Base-by-base conservation (phyloP, 2,888 invertebrate species). In the Acrobasis repandana region DNA sequence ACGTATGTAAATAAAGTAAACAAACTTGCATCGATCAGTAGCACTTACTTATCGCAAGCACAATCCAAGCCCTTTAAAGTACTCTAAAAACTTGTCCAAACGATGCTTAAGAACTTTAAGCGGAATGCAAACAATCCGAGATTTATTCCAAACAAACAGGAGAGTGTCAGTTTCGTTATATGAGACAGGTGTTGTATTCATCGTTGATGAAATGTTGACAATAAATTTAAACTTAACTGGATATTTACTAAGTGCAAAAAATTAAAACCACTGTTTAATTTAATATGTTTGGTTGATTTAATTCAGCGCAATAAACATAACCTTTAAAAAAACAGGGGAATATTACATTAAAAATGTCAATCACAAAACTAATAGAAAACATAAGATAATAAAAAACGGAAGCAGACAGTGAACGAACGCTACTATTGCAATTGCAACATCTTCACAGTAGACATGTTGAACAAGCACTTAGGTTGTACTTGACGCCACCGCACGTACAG, bases 401-500 rank as follows among this genome's bases (percentile, higher is more conserved):
- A 61, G 61, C 54, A 43, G 62, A 36, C 61, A 50, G 65, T 61
- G 61, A 65, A 62, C 64, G 61, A 63, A 59, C 59, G 61, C 63
- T 61, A 64, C 66, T 68, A 69, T 70, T 68, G 76, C 77, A 70
- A 77, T 70, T 67, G 76, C 76, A 70, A 77, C 82, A 76, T 80
- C 82, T 82, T 77, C 75, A 79, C 75, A 75, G 77, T 80, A 88
- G 88, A 85, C 88, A 83, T 80, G 88, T 86, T 88, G 85, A 87
- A 90, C 85, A 83, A 86, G 83, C 86, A 80, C 90, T 88, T 72
- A 77, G 78, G 77, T 80, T 68, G 72, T 74, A 78, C 81, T 80
- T 78, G 76, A 80, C 75, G 78, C 79, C 68, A 83, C 83, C 84
- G 77, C 82, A 79, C 83, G 80, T 79, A 77, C 74, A 61, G 68